Base-by-base conservation (phyloP, 92 coral and sea anemone genomes). In the Heliopora coerulea region DNA sequence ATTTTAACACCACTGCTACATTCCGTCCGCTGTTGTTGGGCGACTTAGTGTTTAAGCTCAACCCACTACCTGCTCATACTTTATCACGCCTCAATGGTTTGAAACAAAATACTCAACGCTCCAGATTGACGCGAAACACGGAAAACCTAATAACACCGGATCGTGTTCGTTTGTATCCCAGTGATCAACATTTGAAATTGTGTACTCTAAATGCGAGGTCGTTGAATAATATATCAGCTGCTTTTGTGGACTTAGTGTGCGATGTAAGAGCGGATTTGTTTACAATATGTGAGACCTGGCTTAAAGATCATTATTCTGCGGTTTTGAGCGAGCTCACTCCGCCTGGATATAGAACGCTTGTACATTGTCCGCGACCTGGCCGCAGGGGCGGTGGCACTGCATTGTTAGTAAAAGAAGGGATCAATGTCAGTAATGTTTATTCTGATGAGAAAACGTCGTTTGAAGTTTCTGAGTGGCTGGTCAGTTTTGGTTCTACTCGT, bases 371-470 rank as follows among this genome's bases (percentile, higher is more conserved):
- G 50, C 74, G 88, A 74, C 11, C 78, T 50, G 40, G 72, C 32
- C 85, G 91, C 20, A 25, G 26, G 11, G 83, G 87, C 37, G 91
- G 83, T 54, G 83, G 91, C 21, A 87, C 85, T 56, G 88, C 85
- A 26, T 48, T 83, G 26, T 32, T 87, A 81, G 83, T 87, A 42
- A 83, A 82, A 67, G 79, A 83, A 56, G 56, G 61, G 32, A 24
- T 87, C 12, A 79, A 21, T 79, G 85, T 87, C 30, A 62, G 23
- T 19, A 68, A 74, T 60, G 42, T 24, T 3, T 74, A 56, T 20
- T 79, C 88, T 54, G 79, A 54, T 0, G 84, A 86, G 65, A 37
- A 49, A 25, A 77, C 68, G 54, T 78, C 89, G 27, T 86, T 82
- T 82, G 80, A 85, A 46, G 81, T 68, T 68, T 85, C 86, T 75